Evolutionary conservation across 2,888 invertebrate genomes (phyloP).

Genomic region (Frankliniella intonsa): DNA sequence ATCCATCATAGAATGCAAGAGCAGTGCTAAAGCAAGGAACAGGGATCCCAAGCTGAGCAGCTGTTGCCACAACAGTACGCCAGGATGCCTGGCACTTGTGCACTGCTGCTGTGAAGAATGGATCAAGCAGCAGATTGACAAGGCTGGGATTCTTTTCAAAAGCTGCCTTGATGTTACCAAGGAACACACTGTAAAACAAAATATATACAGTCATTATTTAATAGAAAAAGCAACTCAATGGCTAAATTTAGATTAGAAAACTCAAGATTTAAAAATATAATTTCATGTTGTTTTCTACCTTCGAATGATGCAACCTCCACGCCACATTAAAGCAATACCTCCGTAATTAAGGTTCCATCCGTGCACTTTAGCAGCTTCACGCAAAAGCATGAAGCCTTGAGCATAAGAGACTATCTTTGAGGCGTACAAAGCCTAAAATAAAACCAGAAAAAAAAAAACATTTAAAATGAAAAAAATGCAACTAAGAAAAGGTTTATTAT

Average conservation of each 20-base stretch:
- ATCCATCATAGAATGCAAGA: slow-evolving; percentile 95
- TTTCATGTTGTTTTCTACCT: slow-evolving; percentile 62
- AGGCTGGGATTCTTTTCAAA: slow-evolving; percentile 84
- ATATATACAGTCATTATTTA: not conserved
- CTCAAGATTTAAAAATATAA: too few relatives aligned
- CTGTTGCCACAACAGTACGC: slow-evolving; percentile 70
- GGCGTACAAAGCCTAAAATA: slow-evolving; percentile 79
- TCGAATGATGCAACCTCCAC: slow-evolving; percentile 97
- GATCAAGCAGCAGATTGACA: slow-evolving; percentile 82
- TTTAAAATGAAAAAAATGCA: not conserved
- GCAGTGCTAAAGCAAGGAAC: slow-evolving; percentile 91
- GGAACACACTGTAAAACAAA: slow-evolving; percentile 59
- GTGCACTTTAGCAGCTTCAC: slow-evolving; percentile 86
- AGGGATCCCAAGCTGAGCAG: slow-evolving; percentile 76
- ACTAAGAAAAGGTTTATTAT: not conserved
- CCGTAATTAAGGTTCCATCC: slow-evolving; percentile 96
- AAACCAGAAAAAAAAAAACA: slow-evolving; percentile 29
- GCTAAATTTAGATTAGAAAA: slow-evolving; percentile 4
- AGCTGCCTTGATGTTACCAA: slow-evolving; percentile 88
- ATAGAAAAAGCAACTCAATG: slow-evolving; percentile 12
- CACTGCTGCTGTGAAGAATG: slow-evolving; percentile 86
- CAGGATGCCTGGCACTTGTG: slow-evolving; percentile 75
- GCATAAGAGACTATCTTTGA: slow-evolving; percentile 98
- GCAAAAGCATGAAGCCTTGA: slow-evolving; percentile 93
- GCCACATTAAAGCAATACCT: slow-evolving; percentile 98